These are phyloP conservation scores for Hapalemur alaotrensis DNA, from an alignment of 2,797 vertebrate species.

Conservation along the genomic window DNA sequence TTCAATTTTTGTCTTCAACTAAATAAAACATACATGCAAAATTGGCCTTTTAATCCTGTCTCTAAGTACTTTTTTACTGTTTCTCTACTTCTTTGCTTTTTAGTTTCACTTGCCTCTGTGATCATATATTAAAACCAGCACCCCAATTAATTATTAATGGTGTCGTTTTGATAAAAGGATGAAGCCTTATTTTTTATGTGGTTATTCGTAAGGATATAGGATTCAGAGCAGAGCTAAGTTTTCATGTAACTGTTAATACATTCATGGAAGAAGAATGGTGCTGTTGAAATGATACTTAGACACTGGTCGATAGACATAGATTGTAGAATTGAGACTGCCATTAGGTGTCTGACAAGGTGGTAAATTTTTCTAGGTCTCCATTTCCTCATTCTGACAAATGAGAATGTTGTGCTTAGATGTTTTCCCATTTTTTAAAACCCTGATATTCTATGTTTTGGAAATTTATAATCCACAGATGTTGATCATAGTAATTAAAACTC, in stretches of 20 bases:
- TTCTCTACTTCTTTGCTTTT: not conserved
- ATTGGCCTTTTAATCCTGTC: not conserved
- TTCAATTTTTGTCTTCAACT: not conserved
- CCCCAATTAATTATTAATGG: not conserved
- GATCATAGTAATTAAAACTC: constrained; percentile 51
- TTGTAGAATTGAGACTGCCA: not conserved
- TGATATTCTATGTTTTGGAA: constrained; percentile 24
- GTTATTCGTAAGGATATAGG: not conserved
- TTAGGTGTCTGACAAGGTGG: not conserved
- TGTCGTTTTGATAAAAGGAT: not conserved
- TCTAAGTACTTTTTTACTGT: not conserved
- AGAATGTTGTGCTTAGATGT: not conserved
- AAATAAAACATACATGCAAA: not conserved
- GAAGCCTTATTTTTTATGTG: not conserved
- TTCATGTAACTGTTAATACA: not conserved
- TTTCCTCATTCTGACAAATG: constrained; percentile 43
- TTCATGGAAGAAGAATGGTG: not conserved
- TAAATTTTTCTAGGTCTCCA: not conserved
- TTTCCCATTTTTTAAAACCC: not conserved
- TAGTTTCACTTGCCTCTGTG: not conserved
- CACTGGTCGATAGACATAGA: not conserved
- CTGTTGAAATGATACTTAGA: not conserved
- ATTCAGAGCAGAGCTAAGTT: not conserved
- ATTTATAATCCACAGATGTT: constrained; percentile 8
- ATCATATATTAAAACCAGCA: not conserved